Base-by-base conservation (phyloP, 2,797 vertebrate genomes). In the Chaenodraco wilsoni region DNA sequence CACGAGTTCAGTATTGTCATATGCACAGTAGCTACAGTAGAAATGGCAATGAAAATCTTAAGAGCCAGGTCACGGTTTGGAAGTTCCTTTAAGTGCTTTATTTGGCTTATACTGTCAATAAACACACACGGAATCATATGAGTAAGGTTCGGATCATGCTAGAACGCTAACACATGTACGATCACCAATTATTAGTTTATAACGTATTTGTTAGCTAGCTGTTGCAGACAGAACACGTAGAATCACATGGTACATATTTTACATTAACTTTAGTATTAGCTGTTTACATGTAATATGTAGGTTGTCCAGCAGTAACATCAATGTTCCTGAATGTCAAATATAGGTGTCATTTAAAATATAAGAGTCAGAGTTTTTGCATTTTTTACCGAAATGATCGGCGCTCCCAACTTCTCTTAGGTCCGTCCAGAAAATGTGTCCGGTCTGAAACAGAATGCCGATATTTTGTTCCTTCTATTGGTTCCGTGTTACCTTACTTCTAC, bases 361-460 rank as follows among this genome's bases (percentile, higher is more conserved):
- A 7, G 0, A 13, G 4, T 48, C 2, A 23, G 5, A 21, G 15
- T 33, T 33, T 6, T 0, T n/a, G 10, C 4, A 21, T 52, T 55
- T 45, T 58, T 83, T 81, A 87, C 84, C 87, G 0, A 33, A 50
- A 63, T 14, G 65, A 56, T 72, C 17, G 16, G 40, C 13, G n/a
- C 45, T 4, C 9, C 13, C 15, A 6, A 50, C 49, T 48, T 17
- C 11, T 31, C 17, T 1, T 3, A 0, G 7, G 85, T 91, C 72
- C 89, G 74, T 23, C 64, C 6, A 0, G 1, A 0, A 79, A 78
- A 75, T 50, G 0, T 14, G 79, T 56, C 12, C 89, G 81, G 41
- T 27, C 8, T 3, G 71, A 72, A 85, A 89, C 67, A 73, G 4
- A n/a, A 1, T 0, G 1, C 0, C 0, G 1, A 57, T 6, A 1